phyloP scores from a whole-genome alignment of 2,113 vertebrate species.

The Amblyopsis rosae region DNA sequence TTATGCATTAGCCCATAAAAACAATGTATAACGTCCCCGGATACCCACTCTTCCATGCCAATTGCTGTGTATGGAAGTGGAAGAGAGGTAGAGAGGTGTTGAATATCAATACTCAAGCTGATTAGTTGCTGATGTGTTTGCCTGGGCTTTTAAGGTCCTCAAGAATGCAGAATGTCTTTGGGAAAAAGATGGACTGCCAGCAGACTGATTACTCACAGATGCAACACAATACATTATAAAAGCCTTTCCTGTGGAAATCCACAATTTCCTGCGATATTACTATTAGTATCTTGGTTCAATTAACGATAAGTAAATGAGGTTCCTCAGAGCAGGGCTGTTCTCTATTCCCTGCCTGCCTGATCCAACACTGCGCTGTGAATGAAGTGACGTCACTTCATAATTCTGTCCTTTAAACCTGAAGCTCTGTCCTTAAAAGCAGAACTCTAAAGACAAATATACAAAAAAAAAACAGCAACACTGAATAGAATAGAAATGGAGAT shows the following conservation, averaged over 20 bases:
- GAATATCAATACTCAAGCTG: slow-evolving; percentile 9
- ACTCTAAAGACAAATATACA: neutral
- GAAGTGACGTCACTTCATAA: slow-evolving; percentile 4
- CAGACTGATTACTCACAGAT: no score
- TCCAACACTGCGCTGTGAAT: neutral
- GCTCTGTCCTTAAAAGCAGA: neutral
- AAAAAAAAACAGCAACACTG: neutral
- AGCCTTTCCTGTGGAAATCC: neutral
- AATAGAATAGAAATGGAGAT: slow-evolving; percentile 15
- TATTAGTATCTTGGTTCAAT: neutral
- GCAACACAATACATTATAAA: no score
- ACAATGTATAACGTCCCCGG: slow-evolving; percentile 1
- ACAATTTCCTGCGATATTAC: neutral
- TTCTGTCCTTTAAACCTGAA: neutral
- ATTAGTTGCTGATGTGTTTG: slow-evolving; percentile 2
- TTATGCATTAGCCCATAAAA: neutral
- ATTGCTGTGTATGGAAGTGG: neutral
- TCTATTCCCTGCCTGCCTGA: neutral
- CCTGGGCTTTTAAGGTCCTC: neutral
- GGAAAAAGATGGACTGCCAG: neutral
- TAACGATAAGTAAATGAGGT: neutral
- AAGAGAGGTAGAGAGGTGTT: neutral
- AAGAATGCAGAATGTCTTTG: slow-evolving; percentile 4
- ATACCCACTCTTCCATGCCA: neutral
- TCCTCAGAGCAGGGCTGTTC: neutral